A percentile compares a stretch with the other conserved stretches of the same genome.
phyloP scores from a whole-genome alignment of 2,888 invertebrate genomes.

The Sinhomidia bicolor region DNA sequence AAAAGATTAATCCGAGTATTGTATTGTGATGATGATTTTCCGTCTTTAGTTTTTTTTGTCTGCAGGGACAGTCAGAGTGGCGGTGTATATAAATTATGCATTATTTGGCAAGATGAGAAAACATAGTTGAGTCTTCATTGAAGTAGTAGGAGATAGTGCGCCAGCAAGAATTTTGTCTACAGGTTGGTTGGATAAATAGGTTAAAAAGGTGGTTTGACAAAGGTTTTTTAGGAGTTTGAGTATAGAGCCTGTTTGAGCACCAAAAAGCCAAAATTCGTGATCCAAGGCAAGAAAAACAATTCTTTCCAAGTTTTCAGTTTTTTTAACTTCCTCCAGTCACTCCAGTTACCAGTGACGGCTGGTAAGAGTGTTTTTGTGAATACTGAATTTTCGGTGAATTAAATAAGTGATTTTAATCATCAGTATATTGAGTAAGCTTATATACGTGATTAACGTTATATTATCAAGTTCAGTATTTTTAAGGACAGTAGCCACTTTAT shows the following conservation, averaged over 20 bases:
- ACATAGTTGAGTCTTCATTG: too few relatives aligned
- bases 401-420: too few relatives aligned
- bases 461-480: neutral
- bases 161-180: neutral
- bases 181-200: neutral
- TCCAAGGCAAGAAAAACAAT: constrained; percentile 33
- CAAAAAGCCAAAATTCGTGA: neutral
- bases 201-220: neutral
- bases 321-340: too few relatives aligned
- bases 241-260: too few relatives aligned
- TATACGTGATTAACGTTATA: too few relatives aligned
- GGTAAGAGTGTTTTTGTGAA: too few relatives aligned
- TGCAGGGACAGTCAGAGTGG: too few relatives aligned
- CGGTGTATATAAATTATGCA: neutral
- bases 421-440: neutral
- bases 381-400: neutral
- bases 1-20: too few relatives aligned
- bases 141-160: neutral
- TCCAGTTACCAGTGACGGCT: too few relatives aligned
- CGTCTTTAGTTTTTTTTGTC: too few relatives aligned
- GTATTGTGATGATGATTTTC: too few relatives aligned
- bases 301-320: neutral
- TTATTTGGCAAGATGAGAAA: too few relatives aligned
- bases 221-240: neutral
- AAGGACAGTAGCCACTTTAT: neutral